phyloP scores from a whole-genome alignment of 1,140 invertebrate genomes.

The Mycetomoellerius zeteki region DNA sequence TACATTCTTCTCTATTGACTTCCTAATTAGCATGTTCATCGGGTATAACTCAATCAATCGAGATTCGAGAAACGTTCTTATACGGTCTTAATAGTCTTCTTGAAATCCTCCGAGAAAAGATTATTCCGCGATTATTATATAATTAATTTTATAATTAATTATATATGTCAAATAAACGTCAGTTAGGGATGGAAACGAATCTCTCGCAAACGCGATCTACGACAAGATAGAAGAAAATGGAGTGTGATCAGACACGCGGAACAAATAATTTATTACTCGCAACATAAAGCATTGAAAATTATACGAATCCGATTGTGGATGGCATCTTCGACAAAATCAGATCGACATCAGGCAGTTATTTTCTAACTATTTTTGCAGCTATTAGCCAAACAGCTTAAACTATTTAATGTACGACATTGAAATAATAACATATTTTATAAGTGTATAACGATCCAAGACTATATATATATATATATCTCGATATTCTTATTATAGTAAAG shows the following conservation, averaged over 20 bases:
- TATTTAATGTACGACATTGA: neutral
- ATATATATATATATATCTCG: neutral
- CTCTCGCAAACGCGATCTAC: slow-evolving; percentile 37
- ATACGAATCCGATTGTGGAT: neutral
- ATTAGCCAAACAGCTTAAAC: neutral
- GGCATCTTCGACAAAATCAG: neutral
- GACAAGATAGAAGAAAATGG: slow-evolving; percentile 22
- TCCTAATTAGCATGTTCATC: neutral
- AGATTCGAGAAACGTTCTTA: neutral
- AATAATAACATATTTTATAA: slow-evolving; percentile 10
- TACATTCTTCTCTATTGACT: slow-evolving; percentile 15
- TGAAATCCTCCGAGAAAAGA: neutral
- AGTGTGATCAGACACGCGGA: neutral
- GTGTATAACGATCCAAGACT: neutral
- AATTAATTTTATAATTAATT: slow-evolving; percentile 16
- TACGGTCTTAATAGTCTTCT: neutral
- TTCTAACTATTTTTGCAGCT: slow-evolving; percentile 3
- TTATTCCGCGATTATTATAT: neutral
- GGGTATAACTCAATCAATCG: neutral
- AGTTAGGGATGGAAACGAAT: slow-evolving; percentile 10
- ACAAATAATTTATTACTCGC: slow-evolving; percentile 11
- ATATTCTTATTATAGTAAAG: slow-evolving; percentile 1
- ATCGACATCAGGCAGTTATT: neutral
- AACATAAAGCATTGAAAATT: neutral
- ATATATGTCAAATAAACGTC: too few relatives aligned